Percentiles rank a stretch among this genome's conserved stretches.
Evolutionary conservation across 2,113 vertebrate species (phyloP).

Genomic region (Chamaetylas fuelleborni): DNA sequence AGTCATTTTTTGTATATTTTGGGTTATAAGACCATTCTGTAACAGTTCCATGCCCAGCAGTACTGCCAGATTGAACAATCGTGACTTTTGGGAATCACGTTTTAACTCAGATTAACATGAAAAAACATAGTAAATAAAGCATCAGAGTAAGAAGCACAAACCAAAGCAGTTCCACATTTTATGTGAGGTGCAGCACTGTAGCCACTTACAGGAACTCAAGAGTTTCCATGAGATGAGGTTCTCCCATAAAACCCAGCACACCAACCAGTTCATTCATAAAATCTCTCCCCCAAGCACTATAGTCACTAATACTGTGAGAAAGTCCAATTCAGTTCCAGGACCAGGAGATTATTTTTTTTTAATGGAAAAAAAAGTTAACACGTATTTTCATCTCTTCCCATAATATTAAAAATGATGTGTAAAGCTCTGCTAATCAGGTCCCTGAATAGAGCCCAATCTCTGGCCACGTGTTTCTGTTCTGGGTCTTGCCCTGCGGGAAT

Average conservation of each 20-base stretch:
- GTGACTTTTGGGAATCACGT: neutral
- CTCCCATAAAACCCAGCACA: neutral
- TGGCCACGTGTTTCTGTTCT: slow-evolving; percentile 84
- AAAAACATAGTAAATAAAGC: neutral
- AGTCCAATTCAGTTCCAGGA: slow-evolving; percentile 47
- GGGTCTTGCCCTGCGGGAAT: slow-evolving; percentile 76
- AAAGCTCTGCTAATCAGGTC: slow-evolving; percentile 77
- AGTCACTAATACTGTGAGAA: slow-evolving; percentile 33
- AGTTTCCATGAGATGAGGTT: neutral
- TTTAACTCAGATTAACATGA: neutral
- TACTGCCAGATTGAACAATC: neutral
- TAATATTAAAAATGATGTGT: slow-evolving; percentile 70
- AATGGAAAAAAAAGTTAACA: slow-evolving; percentile 11
- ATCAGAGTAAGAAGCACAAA: neutral
- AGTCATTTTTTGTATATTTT: neutral
- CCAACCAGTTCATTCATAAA: slow-evolving; percentile 53
- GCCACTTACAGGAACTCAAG: neutral
- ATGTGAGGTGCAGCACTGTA: neutral
- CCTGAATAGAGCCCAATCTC: slow-evolving; percentile 73
- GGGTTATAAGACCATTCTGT: neutral
- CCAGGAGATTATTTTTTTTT: slow-evolving; percentile 2
- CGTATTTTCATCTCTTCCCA: slow-evolving; percentile 63
- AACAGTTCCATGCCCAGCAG: neutral
- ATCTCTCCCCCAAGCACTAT: neutral
- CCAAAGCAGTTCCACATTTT: neutral